Evolutionary conservation across 2,888 invertebrate genomes (phyloP), one percentile per base, ranked within the genome.

Genomic region (Oscheius sp.): DNA sequence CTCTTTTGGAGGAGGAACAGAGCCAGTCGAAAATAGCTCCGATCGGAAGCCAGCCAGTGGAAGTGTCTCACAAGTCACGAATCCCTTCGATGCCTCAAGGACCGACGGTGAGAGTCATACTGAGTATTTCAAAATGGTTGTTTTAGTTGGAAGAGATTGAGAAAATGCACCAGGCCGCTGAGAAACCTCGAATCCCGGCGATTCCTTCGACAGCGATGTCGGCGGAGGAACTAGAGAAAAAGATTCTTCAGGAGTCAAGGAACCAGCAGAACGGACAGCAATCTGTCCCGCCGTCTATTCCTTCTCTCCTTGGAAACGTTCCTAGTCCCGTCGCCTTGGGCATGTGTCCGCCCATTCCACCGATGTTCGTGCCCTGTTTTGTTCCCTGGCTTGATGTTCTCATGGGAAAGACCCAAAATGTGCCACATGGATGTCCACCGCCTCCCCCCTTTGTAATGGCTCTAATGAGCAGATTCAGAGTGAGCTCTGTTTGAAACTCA

Each of bases 371-470:
- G 11, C 83, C 75, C 1, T 76, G 80, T 68, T 71, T 83, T 33
- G 81, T 75, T 5, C 60, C 78, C 3, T 85, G 83, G 82, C 48
- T 82, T 32, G 72, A 79, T 35, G 70, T 73, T 4, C 75, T 84
- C 3, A 57, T 72, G 2, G 70, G 78, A 37, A 66, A 75, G 37
- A 59, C 75, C 32, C 73, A 59, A 11, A 53, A 63, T 53, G 68
- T 81, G 0, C 84, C 84, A 21, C 78, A 74, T 35, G 76, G 74
- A 5, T 75, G 76, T 33, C 84, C 84, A 60, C 84, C 84, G 11
- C 66, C 75, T 5, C 84, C 80, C 1, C 79, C 78, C 4, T 78
- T 80, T 51, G 58, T 84, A 10, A 70, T 76, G 13, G 76, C 80
- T 13, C 13, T 79, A 9, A 21, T 81, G 37, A 60, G 77, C 35